Conservation (phyloP, 2,797 vertebrate species). For the Aselliscus stoliczkanus region DNA sequence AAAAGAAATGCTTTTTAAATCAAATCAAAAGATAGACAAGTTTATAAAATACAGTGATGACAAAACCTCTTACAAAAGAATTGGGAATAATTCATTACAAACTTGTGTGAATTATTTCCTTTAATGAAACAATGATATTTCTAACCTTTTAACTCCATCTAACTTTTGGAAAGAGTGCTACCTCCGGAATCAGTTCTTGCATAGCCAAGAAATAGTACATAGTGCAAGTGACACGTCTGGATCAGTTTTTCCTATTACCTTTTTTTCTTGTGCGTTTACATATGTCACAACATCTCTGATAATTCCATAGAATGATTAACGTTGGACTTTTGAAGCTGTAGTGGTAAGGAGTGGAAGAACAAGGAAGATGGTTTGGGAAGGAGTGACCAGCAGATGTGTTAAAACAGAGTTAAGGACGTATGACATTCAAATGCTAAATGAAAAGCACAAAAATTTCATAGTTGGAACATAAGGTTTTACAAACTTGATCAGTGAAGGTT, state of each 20-base stretch:
- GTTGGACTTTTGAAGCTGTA: constrained; percentile 65
- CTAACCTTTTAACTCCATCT: constrained; percentile 9
- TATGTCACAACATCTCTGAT: constrained; percentile 64
- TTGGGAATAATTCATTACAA: constrained; percentile 58
- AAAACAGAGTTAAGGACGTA: background rate
- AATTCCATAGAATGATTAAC: constrained; percentile 77
- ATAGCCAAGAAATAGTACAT: constrained; percentile 56
- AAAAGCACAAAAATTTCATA: background rate
- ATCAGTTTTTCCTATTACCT: constrained; percentile 62
- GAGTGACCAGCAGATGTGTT: constrained; percentile 50
- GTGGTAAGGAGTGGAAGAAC: constrained; percentile 45
- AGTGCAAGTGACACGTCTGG: constrained; percentile 64
- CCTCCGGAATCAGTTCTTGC: constrained; percentile 36
- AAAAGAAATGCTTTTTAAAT: constrained; percentile 40
- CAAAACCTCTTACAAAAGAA: constrained; percentile 24
- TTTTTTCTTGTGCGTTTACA: constrained; percentile 69
- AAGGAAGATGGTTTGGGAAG: constrained; percentile 50
- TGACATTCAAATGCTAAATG: background rate
- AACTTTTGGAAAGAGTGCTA: constrained; percentile 47
- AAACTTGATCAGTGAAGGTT: constrained; percentile 37
- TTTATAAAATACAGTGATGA: constrained; percentile 48
- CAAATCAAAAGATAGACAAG: constrained; percentile 20
- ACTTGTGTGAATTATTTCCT: constrained; percentile 62
- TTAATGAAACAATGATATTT: constrained; percentile 49
- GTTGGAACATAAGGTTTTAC: background rate